A percentile compares a stretch with the other conserved stretches of the same genome.
phyloP scores from a whole-genome alignment of 2,113 vertebrate genomes.

The Pundamilia nyererei region DNA sequence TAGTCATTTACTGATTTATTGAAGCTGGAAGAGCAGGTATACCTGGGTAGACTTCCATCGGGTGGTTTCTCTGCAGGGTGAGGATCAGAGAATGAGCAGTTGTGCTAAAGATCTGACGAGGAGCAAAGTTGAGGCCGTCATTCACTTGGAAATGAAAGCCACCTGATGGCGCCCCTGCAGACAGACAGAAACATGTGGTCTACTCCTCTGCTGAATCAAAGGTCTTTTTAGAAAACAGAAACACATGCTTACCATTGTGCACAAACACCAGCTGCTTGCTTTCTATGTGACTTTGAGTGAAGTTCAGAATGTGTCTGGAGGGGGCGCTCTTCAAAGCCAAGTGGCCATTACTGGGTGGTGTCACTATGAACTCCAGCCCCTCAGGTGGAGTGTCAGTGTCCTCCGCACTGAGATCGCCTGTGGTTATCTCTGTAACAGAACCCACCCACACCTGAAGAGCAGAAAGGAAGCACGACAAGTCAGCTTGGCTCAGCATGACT shows the following conservation, averaged over 20 bases:
- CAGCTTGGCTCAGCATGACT: not conserved
- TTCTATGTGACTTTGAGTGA: slow-evolving; percentile 80
- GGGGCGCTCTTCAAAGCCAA: slow-evolving; percentile 78
- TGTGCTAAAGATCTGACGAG: slow-evolving; percentile 80
- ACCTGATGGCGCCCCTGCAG: slow-evolving; percentile 77
- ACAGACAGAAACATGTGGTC: not conserved
- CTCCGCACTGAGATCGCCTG: slow-evolving; percentile 74
- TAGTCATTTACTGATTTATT: not conserved
- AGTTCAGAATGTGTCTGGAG: slow-evolving; percentile 76
- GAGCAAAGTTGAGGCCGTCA: slow-evolving; percentile 83
- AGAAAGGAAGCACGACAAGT: not conserved
- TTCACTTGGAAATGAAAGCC: slow-evolving; percentile 88
- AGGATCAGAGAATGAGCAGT: slow-evolving; percentile 71
- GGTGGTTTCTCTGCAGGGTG: slow-evolving; percentile 75
- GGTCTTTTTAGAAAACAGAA: not conserved
- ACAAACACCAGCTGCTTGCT: slow-evolving; percentile 77
- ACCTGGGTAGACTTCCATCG: slow-evolving; percentile 82
- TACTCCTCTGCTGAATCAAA: not conserved
- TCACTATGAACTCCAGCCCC: slow-evolving; percentile 76
- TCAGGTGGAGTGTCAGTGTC: slow-evolving; percentile 76
- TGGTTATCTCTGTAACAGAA: slow-evolving; percentile 79
- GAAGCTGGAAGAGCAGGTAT: not conserved
- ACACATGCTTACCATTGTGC: slow-evolving; percentile 72
- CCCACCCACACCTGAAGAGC: slow-evolving; percentile 76
- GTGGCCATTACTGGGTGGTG: slow-evolving; percentile 81